Evolutionary conservation across 2,113 vertebrate genomes (phyloP), one percentile per base, ranked within the genome.

Genomic region (Mormyrus lacerda): DNA sequence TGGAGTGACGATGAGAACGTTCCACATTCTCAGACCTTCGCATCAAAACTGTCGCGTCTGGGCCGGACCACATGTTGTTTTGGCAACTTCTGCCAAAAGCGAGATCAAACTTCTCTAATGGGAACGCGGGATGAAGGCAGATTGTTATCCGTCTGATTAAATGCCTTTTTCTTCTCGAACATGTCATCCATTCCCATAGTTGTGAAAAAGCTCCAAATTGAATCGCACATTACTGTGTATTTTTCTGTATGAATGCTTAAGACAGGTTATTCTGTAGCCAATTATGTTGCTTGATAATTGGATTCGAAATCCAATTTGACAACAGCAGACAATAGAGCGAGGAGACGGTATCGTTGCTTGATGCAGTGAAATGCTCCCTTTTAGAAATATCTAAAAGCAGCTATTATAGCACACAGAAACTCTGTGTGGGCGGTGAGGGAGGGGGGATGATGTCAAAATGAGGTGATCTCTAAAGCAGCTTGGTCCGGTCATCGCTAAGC

Each of bases 261-360:
- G 85, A 89, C 76, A 24, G 85, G 85, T 90, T 91, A 79, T 85
- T 91, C 89, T 91, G 89, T 92, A 90, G 48, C 89, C 91, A 94
- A 94, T 94, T 91, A 93, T 91, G 91, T 89, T 90, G 88, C 90
- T 84, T 91, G 92, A 93, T 95, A 94, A 95, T 95, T 94, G 92
- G 92, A 91, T 93, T 93, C 91, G 53, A 93, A 93, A 94, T 94
- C 93, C 92, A 93, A 92, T 94, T 93, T 94, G 92, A 92, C 91
- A 92, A 93, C 85, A 86, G 82, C 55, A 89, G 91, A 88, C 91
- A 92, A 93, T 89, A 85, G 89, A 91, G 82, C 15, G 61, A 92
- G 92, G 35, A 88, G 87, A 90, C 90, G 89, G 91, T 92, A 90
- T 94, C 90, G 91, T 90, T 76, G 39, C 92, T 93, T 90, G 84